Evolutionary conservation across 2,113 vertebrate species (phyloP), one percentile per base, ranked within the genome.

Genomic region (Austrofundulus limnaeus): DNA sequence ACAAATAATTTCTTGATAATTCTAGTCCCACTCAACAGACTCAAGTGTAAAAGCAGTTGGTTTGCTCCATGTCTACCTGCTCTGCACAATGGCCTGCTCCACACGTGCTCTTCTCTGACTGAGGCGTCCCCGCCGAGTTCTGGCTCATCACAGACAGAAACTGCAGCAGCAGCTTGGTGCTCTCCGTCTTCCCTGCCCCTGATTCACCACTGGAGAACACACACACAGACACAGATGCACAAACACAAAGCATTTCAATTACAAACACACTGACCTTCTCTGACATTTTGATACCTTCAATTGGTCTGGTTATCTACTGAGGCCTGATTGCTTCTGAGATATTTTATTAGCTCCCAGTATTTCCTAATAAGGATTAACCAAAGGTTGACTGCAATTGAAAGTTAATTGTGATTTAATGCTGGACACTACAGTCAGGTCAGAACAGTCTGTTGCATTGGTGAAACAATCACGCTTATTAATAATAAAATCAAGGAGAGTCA

Each of bases 131-230:
- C 0, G 92, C 75, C 1, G 94, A 94, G 48, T 91, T 94, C 85
- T 97, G 95, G 86, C 95, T 97, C 94, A 95, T 95, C 54, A 94
- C 91, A 2, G 95, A 97, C 70, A 96, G 88, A 61, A 96, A 97
- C 88, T 95, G 94, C 52, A 97, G 88, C 75, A 96, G 87, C 71
- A 97, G 77, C 78, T 96, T 97, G 23, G 95, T 96, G 85, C 94
- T 97, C 78, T 97, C 95, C 0, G 95, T 97, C 89, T 97, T 97
- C 19, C 95, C 95, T 43, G 95, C 95, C 46, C 95, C 95, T 4
- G 95, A 96, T 88, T 97, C 95, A 45, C 95, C 95, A 2, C 95
- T 97, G 88, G 43, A 46, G 70, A 0, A 61, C 51, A 76, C 53
- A 59, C 21, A 72, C 21, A n/a, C n/a, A n/a, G n/a, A 47, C 16